Conservation (phyloP, 2,888 invertebrate genomes). For the Smittia sp. region DNA sequence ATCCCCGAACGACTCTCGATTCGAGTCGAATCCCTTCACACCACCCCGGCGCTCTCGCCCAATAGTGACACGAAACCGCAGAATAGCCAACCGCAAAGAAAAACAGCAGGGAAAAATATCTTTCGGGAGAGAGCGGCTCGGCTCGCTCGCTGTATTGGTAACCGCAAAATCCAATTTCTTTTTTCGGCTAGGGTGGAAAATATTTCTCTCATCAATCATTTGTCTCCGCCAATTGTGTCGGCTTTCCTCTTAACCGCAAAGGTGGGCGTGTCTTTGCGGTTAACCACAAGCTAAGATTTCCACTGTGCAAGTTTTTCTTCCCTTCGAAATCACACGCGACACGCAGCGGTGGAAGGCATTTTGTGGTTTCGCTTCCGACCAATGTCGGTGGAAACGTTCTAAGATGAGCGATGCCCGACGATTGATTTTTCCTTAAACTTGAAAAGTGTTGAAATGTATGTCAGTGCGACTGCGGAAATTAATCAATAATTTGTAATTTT, state of each 20-base stretch:
- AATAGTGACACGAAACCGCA: conserved; percentile 36
- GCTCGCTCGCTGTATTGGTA: conserved; percentile 33
- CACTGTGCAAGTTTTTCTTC: conserved; percentile 8
- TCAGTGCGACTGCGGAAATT: conserved; percentile 20
- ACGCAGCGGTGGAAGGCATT: neutral
- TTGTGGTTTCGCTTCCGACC: conserved; percentile 1
- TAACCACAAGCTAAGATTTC: conserved; percentile 41
- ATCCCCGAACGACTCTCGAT: too few relatives aligned
- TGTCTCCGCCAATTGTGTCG: conserved; percentile 3
- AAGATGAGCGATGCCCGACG: neutral
- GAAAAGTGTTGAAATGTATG: conserved; percentile 17
- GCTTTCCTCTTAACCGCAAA: conserved; percentile 30
- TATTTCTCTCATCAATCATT: conserved; percentile 38
- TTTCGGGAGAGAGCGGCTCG: neutral
- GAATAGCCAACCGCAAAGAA: conserved; percentile 40
- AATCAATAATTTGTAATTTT: conserved; percentile 35
- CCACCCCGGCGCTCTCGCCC: too few relatives aligned
- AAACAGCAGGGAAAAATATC: neutral
- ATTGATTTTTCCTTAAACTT: conserved; percentile 14
- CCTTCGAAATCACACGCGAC: conserved; percentile 4
- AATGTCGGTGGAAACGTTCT: neutral
- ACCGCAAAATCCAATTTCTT: conserved; percentile 17
- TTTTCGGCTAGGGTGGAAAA: conserved; percentile 25
- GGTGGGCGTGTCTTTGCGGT: conserved; percentile 37
- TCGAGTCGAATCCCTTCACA: too few relatives aligned